Conservation (phyloP, 1,140 invertebrate genomes). For the Drosophila sp. region DNA sequence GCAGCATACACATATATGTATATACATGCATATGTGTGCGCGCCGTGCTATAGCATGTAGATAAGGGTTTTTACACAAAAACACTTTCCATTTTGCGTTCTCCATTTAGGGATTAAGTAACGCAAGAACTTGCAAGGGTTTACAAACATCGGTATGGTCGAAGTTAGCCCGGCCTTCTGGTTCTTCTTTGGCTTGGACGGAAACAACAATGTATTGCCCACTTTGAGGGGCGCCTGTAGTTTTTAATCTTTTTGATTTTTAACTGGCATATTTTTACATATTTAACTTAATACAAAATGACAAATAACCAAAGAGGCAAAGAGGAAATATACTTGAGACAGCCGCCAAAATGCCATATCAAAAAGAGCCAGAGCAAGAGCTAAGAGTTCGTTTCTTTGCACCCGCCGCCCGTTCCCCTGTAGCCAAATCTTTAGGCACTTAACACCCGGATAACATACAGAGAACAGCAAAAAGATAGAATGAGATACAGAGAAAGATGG, state of each 20-base stretch:
- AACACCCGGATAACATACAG: slow-evolving; percentile 38
- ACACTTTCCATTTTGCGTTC: no score
- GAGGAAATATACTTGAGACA: slow-evolving; percentile 78
- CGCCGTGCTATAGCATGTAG: no score
- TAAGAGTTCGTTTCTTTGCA: neutral
- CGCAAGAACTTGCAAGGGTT: no score
- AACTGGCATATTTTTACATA: neutral
- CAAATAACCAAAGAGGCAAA: slow-evolving; percentile 71
- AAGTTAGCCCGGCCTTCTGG: no score
- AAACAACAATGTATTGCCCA: slow-evolving; percentile 26
- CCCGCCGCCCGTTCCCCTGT: neutral
- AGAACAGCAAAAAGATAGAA: neutral
- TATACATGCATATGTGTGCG: no score
- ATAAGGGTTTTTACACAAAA: no score
- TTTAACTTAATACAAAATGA: slow-evolving; percentile 63
- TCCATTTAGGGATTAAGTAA: no score
- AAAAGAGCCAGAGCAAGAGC: slow-evolving; percentile 38
- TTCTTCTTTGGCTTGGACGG: neutral
- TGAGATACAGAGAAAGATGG: neutral
- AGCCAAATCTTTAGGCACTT: slow-evolving; percentile 59
- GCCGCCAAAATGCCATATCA: slow-evolving; percentile 53
- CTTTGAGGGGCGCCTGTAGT: slow-evolving; percentile 6
- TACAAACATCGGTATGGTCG: no score
- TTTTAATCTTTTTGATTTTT: slow-evolving; percentile 2
- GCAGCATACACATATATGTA: no score